Conservation (phyloP, 1,140 invertebrate species). For the Asbolus verrucosus region DNA sequence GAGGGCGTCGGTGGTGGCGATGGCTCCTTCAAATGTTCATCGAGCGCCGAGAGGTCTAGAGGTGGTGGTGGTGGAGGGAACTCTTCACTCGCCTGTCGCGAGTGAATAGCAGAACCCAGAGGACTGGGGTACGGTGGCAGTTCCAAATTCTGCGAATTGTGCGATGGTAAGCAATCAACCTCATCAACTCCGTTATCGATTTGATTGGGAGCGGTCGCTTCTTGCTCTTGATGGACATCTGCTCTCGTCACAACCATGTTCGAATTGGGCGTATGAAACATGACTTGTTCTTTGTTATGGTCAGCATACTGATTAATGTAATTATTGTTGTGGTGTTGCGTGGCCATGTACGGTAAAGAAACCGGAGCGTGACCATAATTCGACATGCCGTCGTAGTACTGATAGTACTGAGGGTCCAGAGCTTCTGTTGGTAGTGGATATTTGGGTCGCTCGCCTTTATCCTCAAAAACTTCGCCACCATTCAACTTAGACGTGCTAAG, state of each 20-base stretch:
- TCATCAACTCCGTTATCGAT: conserved; percentile 70
- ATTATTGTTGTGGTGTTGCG: too few relatives aligned
- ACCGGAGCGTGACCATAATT: conserved; percentile 66
- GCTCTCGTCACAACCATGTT: conserved; percentile 81
- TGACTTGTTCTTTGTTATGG: conserved; percentile 65
- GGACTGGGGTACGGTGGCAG: conserved; percentile 85
- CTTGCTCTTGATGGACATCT: conserved; percentile 84
- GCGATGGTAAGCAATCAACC: conserved; percentile 67
- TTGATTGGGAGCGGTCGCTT: conserved; percentile 73
- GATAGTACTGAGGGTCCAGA: conserved; percentile 65
- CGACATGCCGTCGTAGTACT: conserved; percentile 66
- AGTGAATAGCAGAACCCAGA: conserved; percentile 79
- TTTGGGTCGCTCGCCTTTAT: conserved; percentile 68
- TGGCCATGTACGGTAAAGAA: conserved; percentile 74
- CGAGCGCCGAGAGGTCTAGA: conserved; percentile 73
- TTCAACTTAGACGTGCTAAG: conserved; percentile 76
- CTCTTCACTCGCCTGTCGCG: conserved; percentile 87
- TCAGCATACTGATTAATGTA: conserved; percentile 49
- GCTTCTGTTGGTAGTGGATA: conserved; percentile 65
- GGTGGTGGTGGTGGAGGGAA: conserved; percentile 88
- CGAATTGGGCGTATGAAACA: conserved; percentile 50
- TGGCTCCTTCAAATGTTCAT: conserved; percentile 67
- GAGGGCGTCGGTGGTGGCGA: conserved; percentile 63
- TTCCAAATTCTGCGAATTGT: conserved; percentile 67
- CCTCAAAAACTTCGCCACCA: conserved; percentile 71